Conservation (phyloP, 2,888 invertebrate species). For the Neoascia interrupta region DNA sequence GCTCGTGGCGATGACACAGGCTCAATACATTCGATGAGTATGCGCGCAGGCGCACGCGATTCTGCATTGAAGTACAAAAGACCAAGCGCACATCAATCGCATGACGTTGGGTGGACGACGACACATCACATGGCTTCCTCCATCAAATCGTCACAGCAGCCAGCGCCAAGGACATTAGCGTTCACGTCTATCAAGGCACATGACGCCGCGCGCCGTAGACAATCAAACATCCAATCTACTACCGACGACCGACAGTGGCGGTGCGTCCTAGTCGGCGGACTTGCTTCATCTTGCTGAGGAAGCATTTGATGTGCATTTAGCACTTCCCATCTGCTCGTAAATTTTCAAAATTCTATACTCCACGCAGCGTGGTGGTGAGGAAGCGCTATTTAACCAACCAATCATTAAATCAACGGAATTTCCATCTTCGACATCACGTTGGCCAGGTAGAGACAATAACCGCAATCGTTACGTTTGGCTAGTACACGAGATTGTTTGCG, state of each 20-base stretch:
- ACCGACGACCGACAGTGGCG: slow-evolving; percentile 4
- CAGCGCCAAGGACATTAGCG: slow-evolving; percentile 43
- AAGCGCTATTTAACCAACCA: slow-evolving; percentile 23
- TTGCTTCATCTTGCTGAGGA: slow-evolving; percentile 45
- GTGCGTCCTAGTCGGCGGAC: slow-evolving; percentile 35
- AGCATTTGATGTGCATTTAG: slow-evolving; percentile 65
- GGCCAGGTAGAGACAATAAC: slow-evolving; percentile 60
- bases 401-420: slow-evolving; percentile 62
- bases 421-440: slow-evolving; percentile 33
- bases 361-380: slow-evolving; percentile 57
- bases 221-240: slow-evolving; percentile 28
- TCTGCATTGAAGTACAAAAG: slow-evolving; percentile 9
- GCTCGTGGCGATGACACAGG: not conserved
- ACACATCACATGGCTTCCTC: slow-evolving; percentile 3
- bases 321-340: slow-evolving; percentile 63
- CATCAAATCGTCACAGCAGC: slow-evolving; percentile 44
- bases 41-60: not conserved
- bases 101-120: too few relatives aligned
- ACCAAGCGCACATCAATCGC: not conserved
- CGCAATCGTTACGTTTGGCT: slow-evolving; percentile 67
- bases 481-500: slow-evolving; percentile 65
- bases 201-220: not conserved
- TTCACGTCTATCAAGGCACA: slow-evolving; percentile 23
- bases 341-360: slow-evolving; percentile 68
- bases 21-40: not conserved